A percentile compares a stretch with the other conserved stretches of the same genome.
phyloP scores from a whole-genome alignment of 2,888 invertebrate species.

The Callimorpha dominula region DNA sequence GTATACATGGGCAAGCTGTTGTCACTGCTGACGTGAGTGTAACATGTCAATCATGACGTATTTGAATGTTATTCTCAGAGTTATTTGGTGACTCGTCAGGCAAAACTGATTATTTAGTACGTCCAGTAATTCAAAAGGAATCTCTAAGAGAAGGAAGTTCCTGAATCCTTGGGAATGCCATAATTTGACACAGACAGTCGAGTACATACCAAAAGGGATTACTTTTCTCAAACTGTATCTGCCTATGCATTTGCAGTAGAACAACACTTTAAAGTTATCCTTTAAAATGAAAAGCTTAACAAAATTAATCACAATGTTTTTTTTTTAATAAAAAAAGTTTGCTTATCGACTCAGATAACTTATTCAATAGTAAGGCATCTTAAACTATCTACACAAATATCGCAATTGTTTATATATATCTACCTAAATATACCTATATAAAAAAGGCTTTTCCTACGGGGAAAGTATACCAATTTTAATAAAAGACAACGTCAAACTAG shows the following conservation, averaged over 20 bases:
- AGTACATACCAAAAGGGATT: neutral
- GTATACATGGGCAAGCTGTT: neutral
- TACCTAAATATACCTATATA: neutral
- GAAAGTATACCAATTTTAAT: too few species aligned
- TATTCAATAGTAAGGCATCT: neutral
- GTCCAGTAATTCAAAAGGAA: neutral
- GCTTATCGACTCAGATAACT: too few species aligned
- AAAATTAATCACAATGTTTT: too few species aligned
- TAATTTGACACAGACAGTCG: neutral
- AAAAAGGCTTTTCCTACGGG: neutral
- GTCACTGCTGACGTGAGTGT: neutral
- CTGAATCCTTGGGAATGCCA: neutral
- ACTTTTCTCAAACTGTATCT: neutral
- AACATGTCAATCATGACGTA: slow-evolving; percentile 1
- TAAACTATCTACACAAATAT: neutral
- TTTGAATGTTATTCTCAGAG: neutral
- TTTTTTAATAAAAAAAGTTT: too few species aligned
- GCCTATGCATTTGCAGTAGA: neutral
- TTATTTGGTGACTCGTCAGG: neutral
- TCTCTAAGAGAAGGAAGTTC: neutral
- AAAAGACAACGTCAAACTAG: too few species aligned
- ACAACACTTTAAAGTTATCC: too few species aligned
- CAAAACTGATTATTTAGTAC: neutral
- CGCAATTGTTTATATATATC: neutral
- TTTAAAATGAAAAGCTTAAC: too few species aligned